Evolutionary conservation across 2,888 invertebrate species (phyloP), one percentile per base, ranked within the genome.

Genomic region (Trilocha varians): DNA sequence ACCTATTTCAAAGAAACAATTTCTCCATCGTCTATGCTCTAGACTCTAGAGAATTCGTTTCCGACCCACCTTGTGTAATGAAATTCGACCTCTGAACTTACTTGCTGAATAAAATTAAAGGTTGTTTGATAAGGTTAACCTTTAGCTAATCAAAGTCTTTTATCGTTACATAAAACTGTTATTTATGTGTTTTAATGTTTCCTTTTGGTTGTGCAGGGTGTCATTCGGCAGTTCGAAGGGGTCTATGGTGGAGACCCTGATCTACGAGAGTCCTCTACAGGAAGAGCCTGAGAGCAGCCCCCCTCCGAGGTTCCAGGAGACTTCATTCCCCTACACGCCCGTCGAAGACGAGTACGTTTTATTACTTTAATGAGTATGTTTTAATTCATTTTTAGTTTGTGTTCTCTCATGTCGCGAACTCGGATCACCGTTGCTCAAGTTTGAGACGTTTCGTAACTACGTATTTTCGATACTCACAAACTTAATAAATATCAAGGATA

Each of bases 141-240:
- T n/a, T n/a, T n/a, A 25, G 2, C 2, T 2, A 25, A 25, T 25
- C 3, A 6, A 25, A 9, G 8, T 25, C 11, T 25, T 25, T 25
- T 2, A 25, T 34, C 2, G 2, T 34, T 13, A 34, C 6, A 34
- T 11, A 34, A 34, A 13, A 34, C 13, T 6, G 11, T 4, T n/a
- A 9, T 6, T n/a, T n/a, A 13, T 3, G 14, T 9, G 13, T 2
- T 5, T 34, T n/a, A 34, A n/a, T 13, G 6, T 32, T 35, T 18
- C 2, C 17, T 43, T 32, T 43, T 17, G 32, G 33, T 39, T 35
- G 16, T 15, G 39, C 88, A 96, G 96, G 88, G 96, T 96, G 54
- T 96, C 96, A 39, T 96, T 96, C 79, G 96, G 96, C 55, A 96
- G 95, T 74, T 95, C 95, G 56, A 96, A 96, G 78, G 96, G 96